Base-by-base conservation (phyloP, 2,888 invertebrate species). In the Acanthacorydalis orientalis region DNA sequence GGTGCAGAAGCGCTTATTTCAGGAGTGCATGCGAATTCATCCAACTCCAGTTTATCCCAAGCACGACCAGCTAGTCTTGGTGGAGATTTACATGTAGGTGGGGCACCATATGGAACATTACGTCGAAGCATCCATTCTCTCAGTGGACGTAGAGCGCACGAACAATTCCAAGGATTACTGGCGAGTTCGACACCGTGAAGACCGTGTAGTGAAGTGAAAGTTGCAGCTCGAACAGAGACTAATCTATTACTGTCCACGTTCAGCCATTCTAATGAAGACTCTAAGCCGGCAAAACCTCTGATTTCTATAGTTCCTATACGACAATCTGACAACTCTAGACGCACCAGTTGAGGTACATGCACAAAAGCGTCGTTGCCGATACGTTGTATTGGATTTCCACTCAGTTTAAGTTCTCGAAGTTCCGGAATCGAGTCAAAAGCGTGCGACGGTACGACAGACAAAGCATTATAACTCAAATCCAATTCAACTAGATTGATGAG, bases 151-250 rank as follows among this genome's bases (percentile, higher is more conserved):
- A 88, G 61, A 31, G 74, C 72, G 60, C 88, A 88, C 39, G 83
- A 80, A 62, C 87, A 88, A 61, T 85, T 82, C 85, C 87, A 87
- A 1, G 81, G 83, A 64, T 88, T 88, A 50, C 73, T 75, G n/a
- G 81, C 77, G 52, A 88, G 64, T 57, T 83, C 83, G 51, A 88
- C 65, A 11, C 83, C 84, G 58, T 84, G 81, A 46, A 88, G 64
- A 52, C 76, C 78, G 52, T 77, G 68, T 42, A 87, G 64, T 9
- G 78, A 73, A 1, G 78, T 80, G 50, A 88, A 68, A 10, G 80
- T 76, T 34, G 75, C 73, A 11, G 83, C 74, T 48, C 74, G 71
- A 11, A 86, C 70, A 50, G 79, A 76, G 44, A 74, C 71, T 51
- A 89, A 61, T 58, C 74, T 75, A 61, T 89, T 89, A 55, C 78